Evolutionary conservation across 2,888 invertebrate genomes (phyloP), one percentile per base, ranked within the genome.

Genomic region (Tinea semifulvella): DNA sequence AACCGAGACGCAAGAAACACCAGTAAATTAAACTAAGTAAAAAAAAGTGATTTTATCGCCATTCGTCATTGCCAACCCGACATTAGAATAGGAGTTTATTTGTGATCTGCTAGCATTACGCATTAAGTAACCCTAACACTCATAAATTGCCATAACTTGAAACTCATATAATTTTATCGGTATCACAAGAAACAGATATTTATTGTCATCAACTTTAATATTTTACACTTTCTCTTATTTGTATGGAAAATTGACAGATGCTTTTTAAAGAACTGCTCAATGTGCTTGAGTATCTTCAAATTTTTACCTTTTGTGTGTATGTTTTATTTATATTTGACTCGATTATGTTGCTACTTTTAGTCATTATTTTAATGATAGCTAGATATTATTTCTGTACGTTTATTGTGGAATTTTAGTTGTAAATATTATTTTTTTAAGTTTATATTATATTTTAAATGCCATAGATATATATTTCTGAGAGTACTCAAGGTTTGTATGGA

Each of bases 21-120:
- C 82, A 81, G 56, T 82, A 74, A 71, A 47, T 51, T 47, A 50
- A 43, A 16, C 27, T 39, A 63, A 64, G 57, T 54, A 55, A 58
- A 64, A 72, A 72, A 62, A 68, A 64, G 73, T 71, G 73, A 75
- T 70, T 60, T 60, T 65, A 72, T 59, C 68, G 77, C 79, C 79
- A 79, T 77, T 71, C 72, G 77, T 76, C 76, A 63, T 71, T 70
- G 76, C 76, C 79, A 74, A 75, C 79, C 74, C 72, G 77, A 79
- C 75, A 71, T 70, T 74, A 77, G 70, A 61, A 64, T 67, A 71
- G 63, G 62, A 60, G 61, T 72, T 70, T 72, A 75, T n/a, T n/a
- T 79, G 80, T 80, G 80, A 80, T 79, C 77, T 77, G 76, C 70
- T 79, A 77, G 77, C 58, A 65, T 74, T 72, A 75, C 66, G 69